Evolutionary conservation across 2,888 invertebrate genomes (phyloP), one percentile per base, ranked within the genome.

Genomic region (Patella ulyssiponensis): DNA sequence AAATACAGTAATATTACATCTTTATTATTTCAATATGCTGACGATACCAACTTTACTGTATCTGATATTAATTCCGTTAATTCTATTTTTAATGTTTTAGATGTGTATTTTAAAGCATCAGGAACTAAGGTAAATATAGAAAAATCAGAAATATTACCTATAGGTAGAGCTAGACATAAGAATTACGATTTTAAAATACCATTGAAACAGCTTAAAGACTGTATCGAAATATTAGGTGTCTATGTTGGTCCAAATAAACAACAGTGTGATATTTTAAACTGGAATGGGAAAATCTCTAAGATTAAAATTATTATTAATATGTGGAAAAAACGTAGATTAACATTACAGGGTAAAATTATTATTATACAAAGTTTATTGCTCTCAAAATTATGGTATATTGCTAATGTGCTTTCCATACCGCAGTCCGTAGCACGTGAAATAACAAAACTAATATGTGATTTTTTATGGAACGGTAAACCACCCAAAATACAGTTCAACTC

Each of bases 11-110:
- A 56, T 56, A 14, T 56, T 56, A 56, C 56, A 56, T 56, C 56
- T 56, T 17, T 56, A 56, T 11, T 56, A 14, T 56, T 17, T 56
- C 56, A 56, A 56, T 56, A 56, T 56, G 56, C 56, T n/a, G 56
- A 56, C 56, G 56, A 56, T 56, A 56, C 56, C 56, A 56, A 56
- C 56, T 56, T 56, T n/a, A 56, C 56, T 56, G 15, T 56, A 56
- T 14, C 56, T 17, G 56, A 56, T 56, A 17, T 56, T 17, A n/a
- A 56, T 17, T 56, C 56, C 2, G 56, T 56, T 17, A 56, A 56
- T 56, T 56, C 56, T 17, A 56, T 56, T 56, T 56, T 56, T 14
- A 56, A 56, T 56, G 56, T 56, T 56, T 56, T 56, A n/a, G 15
- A 56, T 56, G 15, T n/a, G 4, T 56, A 56, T 4, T 56, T 56